Evolutionary conservation across 2,888 invertebrate genomes (phyloP).

Genomic region (Unio pictorum): DNA sequence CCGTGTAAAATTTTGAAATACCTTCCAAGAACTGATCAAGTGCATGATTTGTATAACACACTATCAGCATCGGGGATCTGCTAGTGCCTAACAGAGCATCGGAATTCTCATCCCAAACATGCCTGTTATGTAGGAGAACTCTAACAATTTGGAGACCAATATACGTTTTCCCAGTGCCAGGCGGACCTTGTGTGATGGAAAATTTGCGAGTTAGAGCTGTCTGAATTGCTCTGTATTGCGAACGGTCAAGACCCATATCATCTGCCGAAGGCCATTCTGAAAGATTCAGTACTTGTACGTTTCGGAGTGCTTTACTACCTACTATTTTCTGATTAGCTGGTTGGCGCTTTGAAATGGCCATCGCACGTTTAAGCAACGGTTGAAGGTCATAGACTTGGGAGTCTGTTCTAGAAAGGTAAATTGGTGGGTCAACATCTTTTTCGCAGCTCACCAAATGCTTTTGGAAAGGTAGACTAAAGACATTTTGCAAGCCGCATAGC

Average conservation of each 20-base stretch:
- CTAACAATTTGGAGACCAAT: conserved; percentile 82
- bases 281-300: conserved; percentile 14
- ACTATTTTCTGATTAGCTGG: conserved; percentile 16
- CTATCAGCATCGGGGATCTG: conserved; percentile 62
- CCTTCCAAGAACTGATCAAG: conserved; percentile 67
- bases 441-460: conserved; percentile 42
- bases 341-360: conserved; percentile 20
- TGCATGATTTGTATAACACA: conserved; percentile 70
- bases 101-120: conserved; percentile 65
- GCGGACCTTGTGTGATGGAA: conserved; percentile 77
- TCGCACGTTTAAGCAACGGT: conserved; percentile 42
- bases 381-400: conserved; percentile 33
- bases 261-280: conserved; percentile 36
- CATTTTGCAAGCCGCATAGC: conserved; percentile 78
- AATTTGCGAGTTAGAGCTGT: conserved; percentile 63
- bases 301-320: conserved; percentile 18
- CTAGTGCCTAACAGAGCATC: conserved; percentile 11
- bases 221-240: conserved; percentile 62
- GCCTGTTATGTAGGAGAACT: conserved; percentile 77
- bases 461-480: conserved; percentile 62
- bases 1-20: conserved; percentile 39
- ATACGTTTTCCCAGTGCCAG: conserved; percentile 90
- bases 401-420: conserved; percentile 28
- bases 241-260: conserved; percentile 57
- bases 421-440: conserved; percentile 29